Evolutionary conservation across 2,797 vertebrate genomes (phyloP), one percentile per base, ranked within the genome.

Genomic region (Ataeniobius toweri): DNA sequence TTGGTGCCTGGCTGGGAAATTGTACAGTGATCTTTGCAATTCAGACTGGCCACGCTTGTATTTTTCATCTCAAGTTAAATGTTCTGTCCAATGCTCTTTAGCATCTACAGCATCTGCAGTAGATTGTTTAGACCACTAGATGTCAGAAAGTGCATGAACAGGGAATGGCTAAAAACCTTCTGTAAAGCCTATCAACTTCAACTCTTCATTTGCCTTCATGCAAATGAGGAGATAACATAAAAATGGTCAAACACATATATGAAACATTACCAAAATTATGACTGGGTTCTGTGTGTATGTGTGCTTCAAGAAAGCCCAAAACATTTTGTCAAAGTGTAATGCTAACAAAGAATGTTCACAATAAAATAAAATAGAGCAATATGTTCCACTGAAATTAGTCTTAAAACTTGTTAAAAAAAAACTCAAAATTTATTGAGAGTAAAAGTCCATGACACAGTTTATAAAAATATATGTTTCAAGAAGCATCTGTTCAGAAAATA

Each of bases 401-500:
- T 51, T 13, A 51, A 51, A 51, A 70, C 5, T 46, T 70, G 68
- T 67, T 36, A 36, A 36, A 48, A 71, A 51, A 31, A 48, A 71
- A 36, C 48, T 53, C 28, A 5, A 28, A 18, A 50, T 72, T 53
- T 53, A 72, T 72, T 72, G 18, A 68, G 50, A 24, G 1, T 24
- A 71, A 72, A 72, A n/a, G 20, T 41, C 22, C 2, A 14, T 5
- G 12, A 68, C 39, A 44, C 39, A 3, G 39, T 22, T n/a, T 68
- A 68, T n/a, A 68, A 68, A 68, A 68, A 68, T 68, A 68, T 68
- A 44, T 1, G n/a, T 68, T 68, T 68, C 5, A 44, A 68, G 22
- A 68, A 12, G 63, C 39, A 41, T 68, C 22, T 44, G 39, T 14
- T 24, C 4, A 41, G 22, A 13, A 44, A 44, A 68, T 68, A 68